These are phyloP conservation scores for Megaceryle torquata DNA, from an alignment of 2,113 vertebrate species.

Conservation along the genomic window DNA sequence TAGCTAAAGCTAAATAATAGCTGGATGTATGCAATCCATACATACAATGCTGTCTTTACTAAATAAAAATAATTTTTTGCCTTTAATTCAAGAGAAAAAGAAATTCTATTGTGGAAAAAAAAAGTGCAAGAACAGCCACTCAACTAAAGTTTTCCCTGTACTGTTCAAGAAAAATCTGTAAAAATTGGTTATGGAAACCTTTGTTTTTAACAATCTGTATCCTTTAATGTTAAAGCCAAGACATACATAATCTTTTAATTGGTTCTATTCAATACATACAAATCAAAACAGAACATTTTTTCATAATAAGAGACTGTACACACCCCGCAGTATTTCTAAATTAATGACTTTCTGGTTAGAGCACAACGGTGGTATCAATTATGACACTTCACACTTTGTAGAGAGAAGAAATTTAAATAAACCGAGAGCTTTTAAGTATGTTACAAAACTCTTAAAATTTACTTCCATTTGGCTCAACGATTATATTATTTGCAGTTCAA, in stretches of 20 bases:
- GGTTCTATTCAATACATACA: slow-evolving; percentile 60
- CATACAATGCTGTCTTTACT: not conserved
- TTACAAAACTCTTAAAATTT: slow-evolving; percentile 18
- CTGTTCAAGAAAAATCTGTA: slow-evolving; percentile 45
- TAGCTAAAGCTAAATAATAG: slow-evolving; percentile 4
- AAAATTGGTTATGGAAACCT: slow-evolving; percentile 64
- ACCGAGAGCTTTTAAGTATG: not conserved
- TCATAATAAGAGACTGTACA: slow-evolving; percentile 19
- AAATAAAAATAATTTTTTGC: slow-evolving; percentile 1
- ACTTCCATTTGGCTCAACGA: slow-evolving; percentile 52
- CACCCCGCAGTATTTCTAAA: slow-evolving; percentile 35
- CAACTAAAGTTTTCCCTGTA: slow-evolving; percentile 25
- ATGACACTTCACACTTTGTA: slow-evolving; percentile 36
- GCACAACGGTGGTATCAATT: slow-evolving; percentile 31
- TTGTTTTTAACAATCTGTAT: slow-evolving; percentile 58
- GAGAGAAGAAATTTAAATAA: slow-evolving; percentile 5
- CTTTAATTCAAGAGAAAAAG: slow-evolving; percentile 17
- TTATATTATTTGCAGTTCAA: slow-evolving; percentile 2
- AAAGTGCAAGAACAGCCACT: not conserved
- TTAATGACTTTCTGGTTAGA: slow-evolving; percentile 29
- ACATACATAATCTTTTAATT: slow-evolving; percentile 55
- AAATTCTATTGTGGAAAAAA: not conserved
- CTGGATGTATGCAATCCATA: not conserved
- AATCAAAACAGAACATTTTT: slow-evolving; percentile 39
- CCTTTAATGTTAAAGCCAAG: slow-evolving; percentile 61